A percentile compares a stretch with the other conserved stretches of the same genome.
phyloP scores from a whole-genome alignment of 2,888 invertebrate species.

The Drosophila aldrichi region DNA sequence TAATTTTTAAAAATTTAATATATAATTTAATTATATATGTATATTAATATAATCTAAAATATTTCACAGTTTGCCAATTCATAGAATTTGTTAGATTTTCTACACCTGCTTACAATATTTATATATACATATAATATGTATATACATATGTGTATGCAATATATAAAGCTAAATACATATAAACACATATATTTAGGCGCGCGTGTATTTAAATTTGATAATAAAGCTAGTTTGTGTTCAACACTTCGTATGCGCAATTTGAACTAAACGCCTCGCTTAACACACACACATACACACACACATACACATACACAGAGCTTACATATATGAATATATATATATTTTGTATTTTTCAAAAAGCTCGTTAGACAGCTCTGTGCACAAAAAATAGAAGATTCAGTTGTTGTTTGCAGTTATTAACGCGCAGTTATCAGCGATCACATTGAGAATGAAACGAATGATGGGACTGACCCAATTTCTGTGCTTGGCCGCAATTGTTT shows the following conservation, averaged over 20 bases:
- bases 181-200: no score
- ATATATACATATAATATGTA: not conserved
- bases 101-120: not conserved
- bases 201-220: slow-evolving; percentile 29
- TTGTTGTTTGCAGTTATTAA: slow-evolving; percentile 51
- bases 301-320: slow-evolving; percentile 9
- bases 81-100: no score
- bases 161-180: no score
- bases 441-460: slow-evolving; percentile 24
- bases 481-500: slow-evolving; percentile 36
- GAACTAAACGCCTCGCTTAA: slow-evolving; percentile 60
- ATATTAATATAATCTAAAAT: not conserved
- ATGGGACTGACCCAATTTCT: slow-evolving; percentile 59
- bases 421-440: slow-evolving; percentile 61
- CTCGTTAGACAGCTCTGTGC: slow-evolving; percentile 16
- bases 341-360: slow-evolving; percentile 14
- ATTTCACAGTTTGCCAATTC: not conserved
- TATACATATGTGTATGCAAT: not conserved
- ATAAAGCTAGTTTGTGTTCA: slow-evolving; percentile 55
- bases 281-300: slow-evolving; percentile 29
- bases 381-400: slow-evolving; percentile 49
- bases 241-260: slow-evolving; percentile 62
- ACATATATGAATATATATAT: not conserved
- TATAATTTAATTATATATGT: not conserved
- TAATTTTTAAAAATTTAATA: no score